Base-by-base conservation (phyloP, 2,888 invertebrate species). In the Protula sp. region DNA sequence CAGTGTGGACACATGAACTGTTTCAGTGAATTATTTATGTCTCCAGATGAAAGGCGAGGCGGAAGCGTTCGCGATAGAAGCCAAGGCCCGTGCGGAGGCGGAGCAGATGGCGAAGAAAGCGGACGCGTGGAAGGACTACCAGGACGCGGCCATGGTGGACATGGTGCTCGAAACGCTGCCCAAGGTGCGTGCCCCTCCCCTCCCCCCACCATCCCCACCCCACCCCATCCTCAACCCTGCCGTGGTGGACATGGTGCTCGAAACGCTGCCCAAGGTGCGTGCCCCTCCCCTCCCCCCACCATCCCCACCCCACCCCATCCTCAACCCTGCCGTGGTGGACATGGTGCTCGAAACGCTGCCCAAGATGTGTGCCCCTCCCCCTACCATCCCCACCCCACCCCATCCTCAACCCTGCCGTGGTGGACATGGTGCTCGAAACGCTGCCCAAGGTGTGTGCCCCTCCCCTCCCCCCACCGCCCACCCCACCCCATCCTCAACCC, bases 81-180 rank as follows among this genome's bases (percentile, higher is more conserved):
- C 92, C 0, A 94, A 93, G 82, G 97, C 95, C 0, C 90, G 87
- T 69, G 97, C 97, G 1, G 97, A 98, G 77, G 94, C 95, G 0
- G 94, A 93, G 81, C 95, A 95, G 83, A 94, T 97, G 92, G 87
- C 90, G 1, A 92, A 92, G 83, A 98, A 97, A 77, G 97, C 95
- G 0, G 94, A 94, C 72, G 97, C 98, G 22, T 97, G 91, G 89
- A 91, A 90, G 77, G 94, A 95, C 76, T 98, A 97, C 81, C 91
- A 94, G 69, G 92, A 81, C 61, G 79, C 80, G 54, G 81, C 81
- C 58, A 76, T 78, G 73, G 70, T 80, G 62, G 95, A 97, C 77
- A 97, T 98, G 95, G 88, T 95, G 77, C 86, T 98, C 63, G 94
- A 95, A 59, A 90, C 92, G 47, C 83, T 98, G 74, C 97, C 97